A percentile compares a stretch with the other conserved stretches of the same genome.
Evolutionary conservation across 2,113 vertebrate genomes (phyloP).

Genomic region (Ptilonorhynchus violaceus): DNA sequence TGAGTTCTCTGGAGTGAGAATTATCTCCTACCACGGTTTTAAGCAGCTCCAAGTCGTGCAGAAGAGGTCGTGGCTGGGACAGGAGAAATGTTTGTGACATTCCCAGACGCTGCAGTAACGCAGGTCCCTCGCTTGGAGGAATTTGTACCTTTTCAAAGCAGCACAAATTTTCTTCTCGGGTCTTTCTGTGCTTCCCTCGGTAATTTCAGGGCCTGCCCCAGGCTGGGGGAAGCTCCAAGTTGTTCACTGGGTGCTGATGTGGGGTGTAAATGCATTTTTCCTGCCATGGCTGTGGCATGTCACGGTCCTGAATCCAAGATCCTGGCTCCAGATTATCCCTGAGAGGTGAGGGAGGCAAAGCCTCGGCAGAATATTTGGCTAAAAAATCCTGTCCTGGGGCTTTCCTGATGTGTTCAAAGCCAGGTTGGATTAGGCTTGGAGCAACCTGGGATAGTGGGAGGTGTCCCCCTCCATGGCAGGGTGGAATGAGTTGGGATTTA

Average conservation of each 20-base stretch:
- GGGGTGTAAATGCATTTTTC: rapidly evolving
- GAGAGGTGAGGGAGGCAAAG: background rate
- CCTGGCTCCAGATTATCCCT: background rate
- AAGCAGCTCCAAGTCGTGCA: background rate
- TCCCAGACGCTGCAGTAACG: background rate
- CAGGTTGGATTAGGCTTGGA: background rate
- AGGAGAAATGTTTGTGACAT: background rate
- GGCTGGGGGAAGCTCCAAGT: background rate
- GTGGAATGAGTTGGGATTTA: background rate
- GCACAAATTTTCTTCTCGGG: background rate
- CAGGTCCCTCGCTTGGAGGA: background rate
- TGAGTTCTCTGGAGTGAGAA: background rate
- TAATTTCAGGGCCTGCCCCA: rapidly evolving
- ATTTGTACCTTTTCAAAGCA: background rate
- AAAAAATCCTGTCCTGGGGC: background rate
- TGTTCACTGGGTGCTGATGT: rapidly evolving
- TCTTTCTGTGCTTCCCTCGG: background rate
- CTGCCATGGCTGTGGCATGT: rapidly evolving
- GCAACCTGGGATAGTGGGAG: background rate
- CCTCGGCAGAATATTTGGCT: no score
- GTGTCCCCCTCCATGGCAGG: background rate
- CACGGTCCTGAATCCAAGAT: background rate
- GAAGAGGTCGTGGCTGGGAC: background rate
- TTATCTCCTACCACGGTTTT: background rate
- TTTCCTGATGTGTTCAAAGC: background rate